Conservation (phyloP, 2,113 vertebrate species). For the Plecturocebus donacophilus region DNA sequence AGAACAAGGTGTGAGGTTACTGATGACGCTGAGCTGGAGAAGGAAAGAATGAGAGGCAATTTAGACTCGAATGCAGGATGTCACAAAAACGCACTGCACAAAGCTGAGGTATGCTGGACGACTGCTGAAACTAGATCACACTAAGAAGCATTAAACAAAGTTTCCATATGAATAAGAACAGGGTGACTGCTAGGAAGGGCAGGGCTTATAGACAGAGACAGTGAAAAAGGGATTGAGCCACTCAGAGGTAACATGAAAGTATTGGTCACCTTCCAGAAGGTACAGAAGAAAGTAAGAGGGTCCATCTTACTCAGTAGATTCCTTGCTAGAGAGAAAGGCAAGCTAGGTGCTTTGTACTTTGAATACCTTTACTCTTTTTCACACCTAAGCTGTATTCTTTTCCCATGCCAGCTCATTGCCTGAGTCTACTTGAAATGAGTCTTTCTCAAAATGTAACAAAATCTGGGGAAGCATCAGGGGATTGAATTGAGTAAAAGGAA, state of each 20-base stretch:
- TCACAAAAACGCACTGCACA: neutral
- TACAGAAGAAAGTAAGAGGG: neutral
- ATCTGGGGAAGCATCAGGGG: neutral
- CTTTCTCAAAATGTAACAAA: neutral
- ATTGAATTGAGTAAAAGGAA: neutral
- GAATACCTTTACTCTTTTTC: neutral
- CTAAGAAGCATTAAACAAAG: neutral
- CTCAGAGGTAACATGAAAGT: neutral
- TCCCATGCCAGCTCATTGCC: neutral
- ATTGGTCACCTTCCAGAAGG: neutral
- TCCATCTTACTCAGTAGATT: neutral
- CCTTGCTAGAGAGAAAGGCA: neutral
- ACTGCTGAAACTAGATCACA: neutral
- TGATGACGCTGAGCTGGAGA: neutral
- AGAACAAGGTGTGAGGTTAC: neutral
- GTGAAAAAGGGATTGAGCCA: neutral
- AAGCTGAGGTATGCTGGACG: neutral
- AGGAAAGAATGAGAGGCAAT: neutral
- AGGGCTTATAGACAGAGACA: neutral
- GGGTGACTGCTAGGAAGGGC: neutral
- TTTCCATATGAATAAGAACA: neutral
- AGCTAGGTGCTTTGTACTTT: neutral
- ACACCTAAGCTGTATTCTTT: neutral
- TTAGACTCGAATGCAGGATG: neutral
- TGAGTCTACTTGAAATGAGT: neutral